Evolutionary conservation across 2,888 invertebrate genomes (phyloP), one percentile per base, ranked within the genome.

Genomic region (Metalampra italica): DNA sequence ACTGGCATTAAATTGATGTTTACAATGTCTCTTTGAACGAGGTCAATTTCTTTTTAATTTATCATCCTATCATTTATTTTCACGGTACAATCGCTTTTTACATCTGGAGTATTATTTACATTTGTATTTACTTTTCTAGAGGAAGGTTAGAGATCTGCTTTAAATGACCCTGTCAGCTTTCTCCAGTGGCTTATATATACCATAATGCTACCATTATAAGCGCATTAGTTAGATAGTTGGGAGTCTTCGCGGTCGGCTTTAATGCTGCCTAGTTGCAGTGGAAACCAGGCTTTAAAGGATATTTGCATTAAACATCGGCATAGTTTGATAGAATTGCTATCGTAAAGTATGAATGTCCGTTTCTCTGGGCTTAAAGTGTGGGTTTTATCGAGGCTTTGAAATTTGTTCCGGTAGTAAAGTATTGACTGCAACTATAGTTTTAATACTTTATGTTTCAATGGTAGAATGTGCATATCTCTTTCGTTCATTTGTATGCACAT

Each of bases 131-230:
- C 8, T 9, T 32, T 32, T n/a, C n/a, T 5, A 32, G 32, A 36
- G 36, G n/a, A n/a, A n/a, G 36, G 11, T 36, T 36, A 36, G 39
- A 68, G 67, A 62, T 71, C 71, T 68, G 59, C 68, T 75, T 75
- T 70, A 71, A 73, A 75, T 64, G 68, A 71, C 66, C 71, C 62
- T 67, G 61, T 66, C 73, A 66, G 80, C 82, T 85, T 85, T 85
- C 83, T 70, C 77, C 58, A 54, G 50, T 50, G 58, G 63, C 64
- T 64, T 60, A 60, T 60, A 67, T 60, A 60, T 60, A 67, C 60
- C 59, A 70, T 81, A 75, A 78, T 80, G 67, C 58, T 64, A 64
- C 67, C 71, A 87, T 87, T 87, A 86, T 82, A 85, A 81, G 75
- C 60, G 64, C 85, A 84, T 87, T 86, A 84, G 75, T 62, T 59